phyloP scores from a whole-genome alignment of 2,113 vertebrate genomes.

The Ariopsis seemanni region DNA sequence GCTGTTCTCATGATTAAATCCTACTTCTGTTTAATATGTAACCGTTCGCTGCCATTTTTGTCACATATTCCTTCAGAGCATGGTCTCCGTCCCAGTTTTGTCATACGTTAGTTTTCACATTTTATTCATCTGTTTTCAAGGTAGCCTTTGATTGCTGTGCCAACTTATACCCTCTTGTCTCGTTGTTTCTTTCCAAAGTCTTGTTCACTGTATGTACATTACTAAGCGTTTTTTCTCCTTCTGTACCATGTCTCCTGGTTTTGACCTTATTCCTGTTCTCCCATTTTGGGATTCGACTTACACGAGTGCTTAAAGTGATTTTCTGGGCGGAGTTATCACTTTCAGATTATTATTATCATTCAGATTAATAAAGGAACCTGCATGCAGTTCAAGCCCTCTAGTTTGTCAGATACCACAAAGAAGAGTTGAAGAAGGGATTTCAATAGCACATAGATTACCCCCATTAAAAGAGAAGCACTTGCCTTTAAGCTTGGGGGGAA shows the following conservation, averaged over 20 bases:
- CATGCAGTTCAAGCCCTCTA: background rate
- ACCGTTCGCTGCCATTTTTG: background rate
- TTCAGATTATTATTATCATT: background rate
- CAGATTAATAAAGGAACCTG: background rate
- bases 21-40: background rate
- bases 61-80: background rate
- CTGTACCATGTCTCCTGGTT: too few species aligned
- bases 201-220: background rate
- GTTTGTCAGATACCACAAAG: background rate
- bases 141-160: background rate
- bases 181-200: background rate
- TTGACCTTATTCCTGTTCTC: background rate
- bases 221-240: background rate
- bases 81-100: background rate
- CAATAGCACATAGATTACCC: background rate
- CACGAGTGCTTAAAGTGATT: background rate
- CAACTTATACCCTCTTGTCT: background rate
- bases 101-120: background rate
- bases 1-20: background rate
- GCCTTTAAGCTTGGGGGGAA: background rate
- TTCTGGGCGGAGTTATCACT: background rate
- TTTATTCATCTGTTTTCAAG: background rate
- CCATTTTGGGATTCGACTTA: background rate
- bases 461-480: background rate
- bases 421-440: background rate